These are phyloP conservation scores for Euwallacea fornicatus DNA, from an alignment of 1,140 invertebrate species.

Conservation along the genomic window DNA sequence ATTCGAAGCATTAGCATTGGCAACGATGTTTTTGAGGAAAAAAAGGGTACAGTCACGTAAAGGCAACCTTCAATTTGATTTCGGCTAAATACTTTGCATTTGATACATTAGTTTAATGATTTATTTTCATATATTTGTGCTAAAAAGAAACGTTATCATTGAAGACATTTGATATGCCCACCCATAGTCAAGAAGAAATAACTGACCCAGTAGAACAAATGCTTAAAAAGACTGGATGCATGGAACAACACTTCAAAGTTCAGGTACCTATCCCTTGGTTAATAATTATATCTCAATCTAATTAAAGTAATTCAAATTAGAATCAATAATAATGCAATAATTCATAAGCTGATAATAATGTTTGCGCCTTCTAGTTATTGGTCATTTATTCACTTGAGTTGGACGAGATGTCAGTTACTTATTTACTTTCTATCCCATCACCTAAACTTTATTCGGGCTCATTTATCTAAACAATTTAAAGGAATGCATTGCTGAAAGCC, in stretches of 20 bases:
- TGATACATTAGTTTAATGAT: too few species aligned
- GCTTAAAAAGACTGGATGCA: constrained; percentile 85
- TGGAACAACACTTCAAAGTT: constrained; percentile 83
- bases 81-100: too few species aligned
- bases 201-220: constrained; percentile 79
- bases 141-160: not conserved
- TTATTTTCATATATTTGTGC: too few species aligned
- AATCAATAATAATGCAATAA: too few species aligned
- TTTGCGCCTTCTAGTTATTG: too few species aligned
- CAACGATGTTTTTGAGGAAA: too few species aligned
- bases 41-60: too few species aligned
- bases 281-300: not conserved
- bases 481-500: constrained; percentile 85
- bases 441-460: not conserved
- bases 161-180: constrained; percentile 28
- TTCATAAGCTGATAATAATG: too few species aligned
- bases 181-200: constrained; percentile 46
- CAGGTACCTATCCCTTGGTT: constrained; percentile 59
- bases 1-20: too few species aligned
- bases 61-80: too few species aligned
- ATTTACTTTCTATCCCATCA: not conserved
- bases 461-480: constrained; percentile 55
- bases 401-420: too few species aligned
- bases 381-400: too few species aligned
- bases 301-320: not conserved